Conservation (phyloP, 1,140 invertebrate genomes). For the Euborellia annulipes region DNA sequence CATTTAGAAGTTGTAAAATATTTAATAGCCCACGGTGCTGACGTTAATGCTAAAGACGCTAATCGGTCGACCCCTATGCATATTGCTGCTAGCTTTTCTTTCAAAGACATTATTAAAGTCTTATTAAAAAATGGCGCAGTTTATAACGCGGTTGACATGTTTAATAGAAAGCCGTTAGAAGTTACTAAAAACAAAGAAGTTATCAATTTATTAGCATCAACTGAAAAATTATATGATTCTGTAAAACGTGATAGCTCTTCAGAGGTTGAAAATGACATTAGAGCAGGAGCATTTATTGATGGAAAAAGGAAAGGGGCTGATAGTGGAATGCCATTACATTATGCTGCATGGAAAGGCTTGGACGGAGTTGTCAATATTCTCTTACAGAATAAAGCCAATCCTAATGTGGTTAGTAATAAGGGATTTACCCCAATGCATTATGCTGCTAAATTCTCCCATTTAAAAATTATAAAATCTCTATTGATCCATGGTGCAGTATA, state of each 20-base stretch:
- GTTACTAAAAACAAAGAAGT: neutral
- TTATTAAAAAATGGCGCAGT: slow-evolving; percentile 5
- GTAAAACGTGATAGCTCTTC: neutral
- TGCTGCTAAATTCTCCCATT: slow-evolving; percentile 12
- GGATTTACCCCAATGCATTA: slow-evolving; percentile 13
- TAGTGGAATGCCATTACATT: slow-evolving; percentile 12
- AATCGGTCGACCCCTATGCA: too few species aligned
- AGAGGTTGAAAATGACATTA: neutral
- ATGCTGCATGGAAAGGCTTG: slow-evolving; percentile 12
- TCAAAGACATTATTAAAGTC: slow-evolving; percentile 2
- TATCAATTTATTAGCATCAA: neutral
- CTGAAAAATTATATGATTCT: neutral
- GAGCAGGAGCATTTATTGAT: neutral
- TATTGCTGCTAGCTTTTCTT: too few species aligned
- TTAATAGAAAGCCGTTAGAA: neutral
- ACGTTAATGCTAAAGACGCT: too few species aligned
- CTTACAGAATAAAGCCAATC: slow-evolving; percentile 13
- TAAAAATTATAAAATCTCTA: too few species aligned
- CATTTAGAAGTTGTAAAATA: slow-evolving; percentile 9
- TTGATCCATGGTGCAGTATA: too few species aligned
- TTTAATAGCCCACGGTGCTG: slow-evolving; percentile 8
- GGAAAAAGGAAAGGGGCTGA: neutral
- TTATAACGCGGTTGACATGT: neutral
- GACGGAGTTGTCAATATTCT: slow-evolving; percentile 10
- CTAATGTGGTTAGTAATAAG: slow-evolving; percentile 9